Evolutionary conservation across 35 echinoderm and acorn worm species (phyloP).

Genomic region (Diadema setosum): DNA sequence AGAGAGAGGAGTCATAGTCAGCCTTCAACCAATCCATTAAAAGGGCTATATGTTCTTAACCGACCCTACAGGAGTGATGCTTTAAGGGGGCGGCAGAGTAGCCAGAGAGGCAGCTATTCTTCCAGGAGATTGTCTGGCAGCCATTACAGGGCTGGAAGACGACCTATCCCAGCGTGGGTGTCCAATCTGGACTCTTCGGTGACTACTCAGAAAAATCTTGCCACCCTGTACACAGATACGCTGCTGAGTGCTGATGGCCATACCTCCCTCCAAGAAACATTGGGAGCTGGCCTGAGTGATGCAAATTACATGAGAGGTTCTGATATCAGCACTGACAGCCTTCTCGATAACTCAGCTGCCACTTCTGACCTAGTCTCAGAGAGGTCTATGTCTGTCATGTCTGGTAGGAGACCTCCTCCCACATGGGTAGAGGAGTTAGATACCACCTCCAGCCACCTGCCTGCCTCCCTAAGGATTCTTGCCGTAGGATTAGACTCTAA

Average conservation of each 20-base stretch:
- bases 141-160: neutral
- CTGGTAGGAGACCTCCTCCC: neutral
- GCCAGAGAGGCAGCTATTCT: neutral
- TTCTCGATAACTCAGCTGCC: no score
- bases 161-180: conserved; percentile 44
- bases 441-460: neutral
- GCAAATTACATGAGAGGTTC: neutral
- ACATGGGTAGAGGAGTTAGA: neutral
- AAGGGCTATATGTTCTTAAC: no score
- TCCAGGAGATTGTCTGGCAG: no score
- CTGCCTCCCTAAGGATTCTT: neutral
- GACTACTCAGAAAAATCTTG: neutral
- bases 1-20: neutral
- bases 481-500: neutral
- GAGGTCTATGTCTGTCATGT: neutral
- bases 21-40: neutral
- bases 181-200: conserved; percentile 32
- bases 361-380: no score
- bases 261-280: neutral
- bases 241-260: neutral
- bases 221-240: neutral
- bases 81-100: neutral
- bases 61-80: neutral
- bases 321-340: no score
- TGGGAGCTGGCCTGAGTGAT: neutral